Conservation (phyloP, 2,888 invertebrate genomes). For the Metallyticus violacea region DNA sequence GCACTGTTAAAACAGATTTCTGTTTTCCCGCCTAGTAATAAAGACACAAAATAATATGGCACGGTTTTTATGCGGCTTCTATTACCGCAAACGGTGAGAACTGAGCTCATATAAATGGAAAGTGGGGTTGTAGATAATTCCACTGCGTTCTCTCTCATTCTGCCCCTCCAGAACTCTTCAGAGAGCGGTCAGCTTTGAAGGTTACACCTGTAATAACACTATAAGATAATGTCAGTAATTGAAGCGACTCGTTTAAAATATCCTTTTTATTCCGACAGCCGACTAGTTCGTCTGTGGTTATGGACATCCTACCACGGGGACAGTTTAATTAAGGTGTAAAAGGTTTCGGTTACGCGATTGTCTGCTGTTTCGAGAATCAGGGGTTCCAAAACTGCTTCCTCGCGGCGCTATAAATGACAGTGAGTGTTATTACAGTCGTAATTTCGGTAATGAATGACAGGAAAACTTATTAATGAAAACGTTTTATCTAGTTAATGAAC, state of each 20-base stretch:
- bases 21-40: background rate
- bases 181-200: background rate
- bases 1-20: too few species aligned
- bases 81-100: too few species aligned
- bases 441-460: too few species aligned
- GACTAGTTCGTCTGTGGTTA: background rate
- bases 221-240: background rate
- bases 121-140: too few species aligned
- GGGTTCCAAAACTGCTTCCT: background rate
- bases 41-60: too few species aligned
- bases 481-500: too few species aligned
- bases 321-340: background rate
- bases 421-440: too few species aligned
- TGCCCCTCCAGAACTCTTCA: background rate
- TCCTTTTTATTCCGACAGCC: background rate
- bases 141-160: background rate
- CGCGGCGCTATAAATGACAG: too few species aligned
- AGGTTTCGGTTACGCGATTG: too few species aligned
- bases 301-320: background rate
- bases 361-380: background rate
- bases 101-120: too few species aligned
- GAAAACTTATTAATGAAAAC: too few species aligned
- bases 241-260: background rate
- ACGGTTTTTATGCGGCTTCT: too few species aligned
- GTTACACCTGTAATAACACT: background rate